Evolutionary conservation across 2,888 invertebrate species (phyloP), one percentile per base, ranked within the genome.

Genomic region (Priocnemis perturbator): DNA sequence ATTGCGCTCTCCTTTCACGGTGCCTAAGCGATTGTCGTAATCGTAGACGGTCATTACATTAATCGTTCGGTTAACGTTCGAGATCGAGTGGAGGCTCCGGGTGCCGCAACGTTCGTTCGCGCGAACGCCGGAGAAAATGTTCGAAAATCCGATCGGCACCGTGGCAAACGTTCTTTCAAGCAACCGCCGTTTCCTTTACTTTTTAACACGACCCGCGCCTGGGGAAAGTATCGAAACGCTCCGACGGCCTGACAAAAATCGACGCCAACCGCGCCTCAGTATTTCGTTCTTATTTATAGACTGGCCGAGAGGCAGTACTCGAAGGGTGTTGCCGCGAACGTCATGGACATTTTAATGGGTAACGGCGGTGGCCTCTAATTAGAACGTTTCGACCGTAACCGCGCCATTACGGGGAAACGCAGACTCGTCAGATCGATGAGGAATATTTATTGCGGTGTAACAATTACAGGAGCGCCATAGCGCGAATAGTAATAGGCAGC

Each of bases 401-500:
- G 81, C 77, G 76, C 73, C 76, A 82, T 84, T 82, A 81, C 68
- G 74, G 67, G 69, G 73, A 74, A 81, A 81, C 76, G 78, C 67
- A 64, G 74, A 74, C 73, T 76, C 82, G 83, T 77, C 81, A 73
- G 78, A 82, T 85, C 81, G 81, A 82, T 81, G 76, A 77, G 76
- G 71, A 77, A 77, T 84, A 83, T 84, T 85, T 83, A 85, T 82
- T 73, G 82, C 76, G 74, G 73, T 71, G 75, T 71, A 74, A 74
- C 81, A 71, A 81, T 80, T 75, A 73, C 78, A 73, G 78, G 71
- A 83, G 76, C 74, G 62, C 63, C 66, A 65, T 71, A 70, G 76
- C 69, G 70, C 69, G 76, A 76, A 83, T 81, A 77, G 83, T 83
- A 85, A 86, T 85, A 81, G 78, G 66, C 77, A 70, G 64, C 65